These are phyloP conservation scores for Nemoura dubitans DNA, from an alignment of 2,888 invertebrate species.

Conservation along the genomic window DNA sequence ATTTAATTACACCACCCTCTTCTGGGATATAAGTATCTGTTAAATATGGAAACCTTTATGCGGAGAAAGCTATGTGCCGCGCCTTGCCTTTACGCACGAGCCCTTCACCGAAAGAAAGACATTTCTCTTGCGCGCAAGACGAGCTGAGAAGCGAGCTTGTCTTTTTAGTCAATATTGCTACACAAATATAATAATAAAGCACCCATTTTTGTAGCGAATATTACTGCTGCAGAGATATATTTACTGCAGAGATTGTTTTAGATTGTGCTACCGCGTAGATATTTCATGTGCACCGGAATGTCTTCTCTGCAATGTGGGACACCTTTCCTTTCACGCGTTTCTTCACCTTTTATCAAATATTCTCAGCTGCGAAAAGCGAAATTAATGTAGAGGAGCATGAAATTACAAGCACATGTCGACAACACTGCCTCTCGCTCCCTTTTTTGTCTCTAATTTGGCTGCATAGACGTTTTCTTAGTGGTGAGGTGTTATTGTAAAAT, in stretches of 20 bases:
- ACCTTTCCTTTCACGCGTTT: background rate
- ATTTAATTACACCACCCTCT: conserved; percentile 34
- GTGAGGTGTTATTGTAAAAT: conserved; percentile 38
- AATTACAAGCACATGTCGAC: background rate
- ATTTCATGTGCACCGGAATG: too few species aligned
- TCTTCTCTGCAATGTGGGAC: background rate
- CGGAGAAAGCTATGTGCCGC: background rate
- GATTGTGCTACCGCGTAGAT: too few species aligned
- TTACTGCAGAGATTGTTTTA: too few species aligned
- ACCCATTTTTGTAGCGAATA: too few species aligned
- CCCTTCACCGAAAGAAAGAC: too few species aligned
- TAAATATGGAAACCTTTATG: conserved; percentile 19
- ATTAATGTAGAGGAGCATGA: background rate
- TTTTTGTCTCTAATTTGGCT: background rate
- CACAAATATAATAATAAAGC: too few species aligned
- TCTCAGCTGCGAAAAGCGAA: background rate
- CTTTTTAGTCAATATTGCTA: too few species aligned
- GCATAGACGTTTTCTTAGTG: conserved; percentile 22
- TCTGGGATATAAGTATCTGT: conserved; percentile 29
- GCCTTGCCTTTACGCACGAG: too few species aligned
- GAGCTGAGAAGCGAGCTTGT: too few species aligned
- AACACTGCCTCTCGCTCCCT: background rate
- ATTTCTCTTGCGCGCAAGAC: too few species aligned
- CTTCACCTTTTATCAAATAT: background rate
- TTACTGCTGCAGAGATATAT: too few species aligned